Evolutionary conservation across 2,888 invertebrate species (phyloP), one percentile per base, ranked within the genome.

Genomic region (Latrodectus elegans): DNA sequence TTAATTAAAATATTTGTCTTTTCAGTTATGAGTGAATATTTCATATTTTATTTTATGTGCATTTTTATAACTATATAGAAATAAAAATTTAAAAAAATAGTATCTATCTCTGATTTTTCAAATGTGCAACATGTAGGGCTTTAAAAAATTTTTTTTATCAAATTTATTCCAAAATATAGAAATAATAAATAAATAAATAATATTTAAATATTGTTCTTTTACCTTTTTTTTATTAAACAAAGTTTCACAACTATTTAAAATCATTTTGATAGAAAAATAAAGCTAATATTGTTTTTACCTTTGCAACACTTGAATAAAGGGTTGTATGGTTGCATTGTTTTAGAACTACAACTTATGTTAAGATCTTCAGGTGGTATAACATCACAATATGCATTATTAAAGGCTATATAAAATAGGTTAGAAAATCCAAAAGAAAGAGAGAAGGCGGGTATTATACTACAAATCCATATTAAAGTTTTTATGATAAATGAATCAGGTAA

Each of bases 331-430:
- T 38, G 38, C 38, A 38, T 38, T 1, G 1, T 22, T 38, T 60
- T n/a, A n/a, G 75, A 26, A 12, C 22, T 38, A 38, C 80, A 80
- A n/a, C 53, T 70, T 15, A 22, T 70, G 12, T 78, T 70, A 4
- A 78, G 51, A 26, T 70, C 53, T 15, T 68, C 68, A 0, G 78
- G 70, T 22, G 15, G 12, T 15, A 78, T 15, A 17, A 12, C 14
- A 12, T 78, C 78, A 78, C 78, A 78, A 15, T 38, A 70, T n/a
- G 70, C 78, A 78, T 78, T 78, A 10, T n/a, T 9, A 55, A 26
- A 68, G 3, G 70, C 55, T 51, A 78, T 70, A 15, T 49, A 15
- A 70, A 78, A 70, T 15, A 78, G 17, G n/a, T 78, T 78, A 11
- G 14, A 11, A n/a, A 78, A 70, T 70, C 78, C 78, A 26, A 55